Percentiles rank a stretch among this genome's conserved stretches.
These are phyloP conservation scores for Coleophora deauratella DNA, from an alignment of 2,888 invertebrate species.

Conservation along the genomic window DNA sequence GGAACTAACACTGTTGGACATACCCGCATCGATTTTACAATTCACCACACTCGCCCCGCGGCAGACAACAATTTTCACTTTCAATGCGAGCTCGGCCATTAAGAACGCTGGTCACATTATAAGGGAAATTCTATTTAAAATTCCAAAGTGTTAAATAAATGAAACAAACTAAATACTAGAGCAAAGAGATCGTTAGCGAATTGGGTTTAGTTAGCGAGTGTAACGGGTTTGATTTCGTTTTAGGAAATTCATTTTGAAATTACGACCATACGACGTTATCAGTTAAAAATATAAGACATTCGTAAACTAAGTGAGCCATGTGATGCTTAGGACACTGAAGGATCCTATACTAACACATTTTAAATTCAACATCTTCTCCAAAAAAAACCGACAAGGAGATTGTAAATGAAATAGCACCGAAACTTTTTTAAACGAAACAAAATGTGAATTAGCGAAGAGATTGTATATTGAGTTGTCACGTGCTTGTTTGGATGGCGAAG, in stretches of 20 bases:
- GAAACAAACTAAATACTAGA: no score
- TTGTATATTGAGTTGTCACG: no score
- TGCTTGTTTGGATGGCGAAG: constrained; percentile 50
- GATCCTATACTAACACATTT: no score
- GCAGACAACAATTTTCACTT: constrained; percentile 47
- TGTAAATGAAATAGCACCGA: neutral
- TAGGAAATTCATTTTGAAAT: no score
- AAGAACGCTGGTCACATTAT: constrained; percentile 28
- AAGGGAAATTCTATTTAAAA: no score
- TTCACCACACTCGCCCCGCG: constrained; percentile 32
- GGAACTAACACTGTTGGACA: constrained; percentile 18
- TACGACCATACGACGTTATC: constrained; percentile 12
- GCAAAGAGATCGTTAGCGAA: neutral
- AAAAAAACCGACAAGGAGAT: no score
- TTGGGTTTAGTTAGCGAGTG: neutral
- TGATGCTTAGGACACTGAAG: no score
- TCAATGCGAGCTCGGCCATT: constrained; percentile 42
- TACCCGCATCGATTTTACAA: constrained; percentile 53
- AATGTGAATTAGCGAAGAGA: no score
- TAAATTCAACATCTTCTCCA: no score
- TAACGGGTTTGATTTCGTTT: no score
- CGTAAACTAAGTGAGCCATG: no score
- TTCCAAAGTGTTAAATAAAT: no score
- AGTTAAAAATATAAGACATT: constrained; percentile 10
- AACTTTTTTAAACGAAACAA: neutral